Evolutionary conservation across 2,113 vertebrate genomes (phyloP).

Genomic region (Stegostoma tigrinum): DNA sequence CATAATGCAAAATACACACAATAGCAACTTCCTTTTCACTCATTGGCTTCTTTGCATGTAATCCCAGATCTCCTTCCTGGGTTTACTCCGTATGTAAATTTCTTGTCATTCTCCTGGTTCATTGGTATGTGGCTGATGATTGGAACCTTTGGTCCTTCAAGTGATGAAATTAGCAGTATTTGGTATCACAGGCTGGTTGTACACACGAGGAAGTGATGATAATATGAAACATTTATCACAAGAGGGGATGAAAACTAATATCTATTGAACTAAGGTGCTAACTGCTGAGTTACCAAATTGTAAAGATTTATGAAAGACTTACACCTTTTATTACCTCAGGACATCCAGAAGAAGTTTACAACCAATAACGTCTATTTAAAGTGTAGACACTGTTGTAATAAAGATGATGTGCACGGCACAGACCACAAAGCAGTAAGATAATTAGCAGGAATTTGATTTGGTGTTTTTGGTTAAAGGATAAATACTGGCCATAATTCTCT

Average conservation of each 20-base stretch:
- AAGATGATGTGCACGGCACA: too few species aligned
- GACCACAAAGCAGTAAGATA: too few species aligned
- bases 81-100: not conserved
- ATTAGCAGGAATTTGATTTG: too few species aligned
- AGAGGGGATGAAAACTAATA: not conserved
- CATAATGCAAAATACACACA: too few species aligned
- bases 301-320: not conserved
- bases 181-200: not conserved
- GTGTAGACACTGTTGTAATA: too few species aligned
- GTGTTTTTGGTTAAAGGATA: too few species aligned
- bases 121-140: not conserved
- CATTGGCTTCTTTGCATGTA: not conserved
- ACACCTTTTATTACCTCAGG: not conserved
- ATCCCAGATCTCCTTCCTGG: not conserved
- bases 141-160: not conserved
- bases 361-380: too few species aligned
- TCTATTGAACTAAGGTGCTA: not conserved
- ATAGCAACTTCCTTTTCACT: not conserved
- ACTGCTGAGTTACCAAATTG: not conserved
- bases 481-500: not conserved
- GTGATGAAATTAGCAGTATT: not conserved
- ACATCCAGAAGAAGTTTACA: too few species aligned
- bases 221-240: not conserved
- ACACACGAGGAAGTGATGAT: not conserved
- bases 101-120: not conserved